Conservation (phyloP, 2,888 invertebrate genomes). For the Dryococelus australis region DNA sequence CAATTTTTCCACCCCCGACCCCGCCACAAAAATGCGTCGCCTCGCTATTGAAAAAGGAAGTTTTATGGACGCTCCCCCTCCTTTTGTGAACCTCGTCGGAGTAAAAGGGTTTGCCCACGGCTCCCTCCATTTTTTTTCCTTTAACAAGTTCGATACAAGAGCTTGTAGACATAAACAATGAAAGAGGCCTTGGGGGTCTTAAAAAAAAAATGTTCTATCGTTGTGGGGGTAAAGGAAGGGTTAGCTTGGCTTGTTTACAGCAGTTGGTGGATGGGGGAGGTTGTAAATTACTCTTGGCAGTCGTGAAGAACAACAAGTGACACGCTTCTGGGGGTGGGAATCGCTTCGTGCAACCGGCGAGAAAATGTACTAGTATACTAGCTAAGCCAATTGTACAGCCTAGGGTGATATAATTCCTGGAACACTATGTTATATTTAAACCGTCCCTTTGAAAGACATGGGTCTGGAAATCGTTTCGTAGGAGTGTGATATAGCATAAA, state of each 20-base stretch:
- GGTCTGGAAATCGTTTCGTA: no score
- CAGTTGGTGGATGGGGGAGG: neutral
- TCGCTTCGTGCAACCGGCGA: neutral
- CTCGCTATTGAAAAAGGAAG: neutral
- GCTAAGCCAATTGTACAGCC: no score
- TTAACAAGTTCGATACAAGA: constrained; percentile 1
- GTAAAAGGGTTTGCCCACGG: neutral
- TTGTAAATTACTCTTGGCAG: constrained; percentile 4
- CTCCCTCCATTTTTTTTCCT: neutral
- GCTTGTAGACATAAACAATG: neutral
- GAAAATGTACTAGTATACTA: neutral
- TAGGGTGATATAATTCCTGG: no score
- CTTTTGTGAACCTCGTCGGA: neutral
- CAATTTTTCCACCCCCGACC: neutral
- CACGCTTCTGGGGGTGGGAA: neutral
- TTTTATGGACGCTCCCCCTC: neutral
- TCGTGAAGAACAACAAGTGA: neutral
- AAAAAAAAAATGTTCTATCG: neutral
- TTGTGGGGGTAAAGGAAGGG: neutral
- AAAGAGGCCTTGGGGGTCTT: neutral
- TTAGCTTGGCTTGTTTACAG: neutral
- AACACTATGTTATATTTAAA: no score
- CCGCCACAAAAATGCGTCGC: neutral
- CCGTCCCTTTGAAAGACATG: no score
- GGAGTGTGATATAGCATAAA: no score